These are phyloP conservation scores for Sarcophaga caerulescens DNA, from an alignment of 2,888 invertebrate genomes.

Conservation along the genomic window DNA sequence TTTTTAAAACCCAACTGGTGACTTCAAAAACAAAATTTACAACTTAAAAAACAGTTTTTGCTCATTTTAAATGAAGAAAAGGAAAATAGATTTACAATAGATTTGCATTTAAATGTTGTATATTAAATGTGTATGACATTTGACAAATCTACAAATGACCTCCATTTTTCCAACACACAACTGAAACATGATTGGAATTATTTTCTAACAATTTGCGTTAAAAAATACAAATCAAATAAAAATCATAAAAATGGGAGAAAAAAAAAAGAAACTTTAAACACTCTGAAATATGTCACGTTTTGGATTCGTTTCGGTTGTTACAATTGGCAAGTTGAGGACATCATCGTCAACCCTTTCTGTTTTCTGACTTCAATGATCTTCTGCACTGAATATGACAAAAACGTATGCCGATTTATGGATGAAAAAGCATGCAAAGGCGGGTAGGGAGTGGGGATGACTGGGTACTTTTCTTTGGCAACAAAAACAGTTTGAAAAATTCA, in stretches of 20 bases:
- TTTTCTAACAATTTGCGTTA: constrained; percentile 34
- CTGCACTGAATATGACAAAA: constrained; percentile 31
- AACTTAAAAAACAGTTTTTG: no score
- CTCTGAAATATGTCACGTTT: constrained; percentile 63
- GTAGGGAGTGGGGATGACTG: no score
- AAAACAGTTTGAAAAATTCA: neutral
- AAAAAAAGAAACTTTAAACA: constrained; percentile 39
- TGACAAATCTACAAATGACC: constrained; percentile 64
- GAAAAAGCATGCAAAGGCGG: neutral
- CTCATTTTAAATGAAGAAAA: no score
- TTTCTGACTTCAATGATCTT: neutral
- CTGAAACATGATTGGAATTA: constrained; percentile 59
- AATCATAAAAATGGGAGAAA: constrained; percentile 14
- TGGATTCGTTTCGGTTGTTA: constrained; percentile 50
- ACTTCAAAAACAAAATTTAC: no score
- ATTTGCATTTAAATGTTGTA: constrained; percentile 27
- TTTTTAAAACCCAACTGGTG: no score
- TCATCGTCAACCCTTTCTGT: constrained; percentile 47
- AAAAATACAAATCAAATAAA: constrained; percentile 35
- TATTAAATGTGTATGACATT: constrained; percentile 26
- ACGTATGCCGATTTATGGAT: constrained; percentile 38
- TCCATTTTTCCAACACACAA: constrained; percentile 52
- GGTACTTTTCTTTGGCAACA: neutral
- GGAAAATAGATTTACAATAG: no score
- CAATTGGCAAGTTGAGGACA: constrained; percentile 50